These are phyloP conservation scores for Cepaea nemoralis DNA, from an alignment of 1,140 invertebrate genomes.

Conservation along the genomic window DNA sequence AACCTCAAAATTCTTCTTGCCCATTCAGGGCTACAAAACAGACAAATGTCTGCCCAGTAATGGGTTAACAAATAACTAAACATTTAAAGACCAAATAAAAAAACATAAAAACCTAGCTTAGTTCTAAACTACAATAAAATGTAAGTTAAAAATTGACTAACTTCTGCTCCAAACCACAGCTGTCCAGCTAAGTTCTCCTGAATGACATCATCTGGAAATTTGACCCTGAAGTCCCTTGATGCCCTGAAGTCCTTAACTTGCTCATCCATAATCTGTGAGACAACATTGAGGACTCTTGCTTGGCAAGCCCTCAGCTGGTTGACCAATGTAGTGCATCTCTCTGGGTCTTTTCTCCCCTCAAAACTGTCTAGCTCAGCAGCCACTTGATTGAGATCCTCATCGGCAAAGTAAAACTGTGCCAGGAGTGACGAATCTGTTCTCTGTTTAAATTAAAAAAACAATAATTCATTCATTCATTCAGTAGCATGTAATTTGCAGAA, in stretches of 20 bases:
- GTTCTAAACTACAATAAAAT: no score
- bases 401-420: conserved; percentile 97
- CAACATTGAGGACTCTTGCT: conserved; percentile 83
- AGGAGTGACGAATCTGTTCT: conserved; percentile 92
- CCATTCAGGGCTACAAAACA: no score
- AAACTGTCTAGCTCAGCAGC: conserved; percentile 97
- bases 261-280: conserved; percentile 95
- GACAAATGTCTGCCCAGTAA: no score
- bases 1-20: no score
- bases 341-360: conserved; percentile 96
- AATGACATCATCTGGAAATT: conserved; percentile 98
- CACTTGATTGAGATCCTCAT: conserved; percentile 94
- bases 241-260: conserved; percentile 88
- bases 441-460: conserved; percentile 73
- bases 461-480: not conserved
- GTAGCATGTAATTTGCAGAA: no score
- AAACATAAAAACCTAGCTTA: no score
- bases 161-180: conserved; percentile 99
- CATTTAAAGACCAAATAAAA: no score
- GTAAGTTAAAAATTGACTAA: conserved; percentile 67
- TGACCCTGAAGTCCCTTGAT: conserved; percentile 94
- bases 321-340: conserved; percentile 92
- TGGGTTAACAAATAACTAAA: no score
- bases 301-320: conserved; percentile 83
- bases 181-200: conserved; percentile 98